These are phyloP conservation scores for Lepidocyrtinus sp. DNA, from an alignment of 2,888 invertebrate species.

Conservation along the genomic window DNA sequence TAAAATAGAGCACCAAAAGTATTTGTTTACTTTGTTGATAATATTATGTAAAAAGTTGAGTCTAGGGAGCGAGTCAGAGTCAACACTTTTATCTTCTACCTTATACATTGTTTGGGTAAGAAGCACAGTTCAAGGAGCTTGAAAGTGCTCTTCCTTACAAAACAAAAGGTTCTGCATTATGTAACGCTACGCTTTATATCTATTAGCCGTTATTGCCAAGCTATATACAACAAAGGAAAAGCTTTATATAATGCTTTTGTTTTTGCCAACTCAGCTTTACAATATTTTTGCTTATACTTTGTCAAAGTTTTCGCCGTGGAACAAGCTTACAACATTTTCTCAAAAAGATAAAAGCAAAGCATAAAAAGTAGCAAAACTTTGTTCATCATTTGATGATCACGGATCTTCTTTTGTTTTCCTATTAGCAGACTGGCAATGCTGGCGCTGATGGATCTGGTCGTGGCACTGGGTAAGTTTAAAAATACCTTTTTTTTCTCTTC, in stretches of 20 bases:
- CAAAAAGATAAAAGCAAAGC: background rate
- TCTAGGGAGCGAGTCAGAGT: too few relatives aligned
- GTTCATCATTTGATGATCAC: conserved; percentile 50
- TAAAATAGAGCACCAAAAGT: too few relatives aligned
- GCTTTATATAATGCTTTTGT: conserved; percentile 32
- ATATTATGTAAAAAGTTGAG: conserved; percentile 1
- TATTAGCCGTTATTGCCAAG: conserved; percentile 4
- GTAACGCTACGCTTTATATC: background rate
- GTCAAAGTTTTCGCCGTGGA: background rate
- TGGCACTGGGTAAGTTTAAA: conserved; percentile 81
- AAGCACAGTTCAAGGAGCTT: conserved; percentile 11
- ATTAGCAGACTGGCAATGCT: conserved; percentile 85
- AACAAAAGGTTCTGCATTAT: conserved; percentile 32
- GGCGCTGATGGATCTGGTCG: conserved; percentile 85
- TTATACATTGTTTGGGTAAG: background rate
- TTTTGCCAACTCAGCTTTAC: conserved; percentile 36
- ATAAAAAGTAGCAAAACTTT: conserved; percentile 20
- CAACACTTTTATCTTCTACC: too few relatives aligned
- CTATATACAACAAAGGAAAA: background rate
- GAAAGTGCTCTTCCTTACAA: conserved; percentile 7
- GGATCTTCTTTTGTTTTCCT: conserved; percentile 73
- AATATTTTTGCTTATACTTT: conserved; percentile 11
- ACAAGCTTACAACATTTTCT: background rate
- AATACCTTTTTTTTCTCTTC: conserved; percentile 32
- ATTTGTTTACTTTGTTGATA: background rate